These are phyloP conservation scores for Chamaea fasciata DNA, from an alignment of 2,113 vertebrate genomes.

Conservation along the genomic window DNA sequence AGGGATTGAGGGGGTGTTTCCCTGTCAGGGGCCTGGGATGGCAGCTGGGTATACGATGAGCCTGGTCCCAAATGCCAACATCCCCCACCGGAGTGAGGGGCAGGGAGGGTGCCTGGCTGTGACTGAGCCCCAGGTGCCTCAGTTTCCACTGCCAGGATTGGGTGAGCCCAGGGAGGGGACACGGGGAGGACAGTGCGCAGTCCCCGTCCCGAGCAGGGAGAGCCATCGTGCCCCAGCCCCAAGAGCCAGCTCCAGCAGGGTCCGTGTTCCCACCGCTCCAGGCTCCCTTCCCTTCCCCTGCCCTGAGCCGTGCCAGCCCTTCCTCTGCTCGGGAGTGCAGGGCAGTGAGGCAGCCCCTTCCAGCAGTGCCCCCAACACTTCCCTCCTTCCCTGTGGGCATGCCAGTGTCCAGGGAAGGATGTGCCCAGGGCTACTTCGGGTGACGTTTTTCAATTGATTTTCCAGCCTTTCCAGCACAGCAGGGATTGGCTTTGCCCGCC, in stretches of 20 bases:
- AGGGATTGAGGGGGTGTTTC: background rate
- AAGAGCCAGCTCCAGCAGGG: background rate
- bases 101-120: background rate
- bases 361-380: background rate
- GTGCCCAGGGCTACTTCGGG: background rate
- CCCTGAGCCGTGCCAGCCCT: background rate
- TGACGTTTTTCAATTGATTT: background rate
- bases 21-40: no score
- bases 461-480: background rate
- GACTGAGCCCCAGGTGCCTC: background rate
- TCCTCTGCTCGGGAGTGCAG: background rate
- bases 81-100: background rate
- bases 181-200: background rate
- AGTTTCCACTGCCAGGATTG: background rate
- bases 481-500: background rate
- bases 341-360: background rate
- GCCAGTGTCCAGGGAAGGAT: no score
- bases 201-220: rapidly evolving
- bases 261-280: background rate
- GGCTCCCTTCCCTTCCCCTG: no score
- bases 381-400: background rate
- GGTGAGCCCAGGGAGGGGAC: background rate
- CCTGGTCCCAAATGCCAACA: background rate
- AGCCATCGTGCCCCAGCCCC: background rate
- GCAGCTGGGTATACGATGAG: background rate